Base-by-base conservation (phyloP, 2,797 vertebrate genomes). In the Enteromius argenteus region DNA sequence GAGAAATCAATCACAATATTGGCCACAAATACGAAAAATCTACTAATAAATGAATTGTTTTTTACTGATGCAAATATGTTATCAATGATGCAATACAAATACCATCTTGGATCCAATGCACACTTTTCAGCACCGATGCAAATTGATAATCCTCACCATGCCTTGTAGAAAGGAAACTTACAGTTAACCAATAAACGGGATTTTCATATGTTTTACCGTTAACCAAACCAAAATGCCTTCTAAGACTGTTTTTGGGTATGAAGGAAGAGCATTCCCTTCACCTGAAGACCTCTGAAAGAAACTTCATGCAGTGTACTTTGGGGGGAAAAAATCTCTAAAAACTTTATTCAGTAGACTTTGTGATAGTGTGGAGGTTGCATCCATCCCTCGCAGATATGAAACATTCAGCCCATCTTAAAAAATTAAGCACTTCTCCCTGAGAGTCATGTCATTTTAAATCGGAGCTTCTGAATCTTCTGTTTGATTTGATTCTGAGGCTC, bases 391-490 rank as follows among this genome's bases (percentile, higher is more conserved):
- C 67, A 71, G 46, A 66, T 49, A 77, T 86, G 21, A 87, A 85
- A 83, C 32, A 85, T 84, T 87, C 23, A 83, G 53, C 19, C 5
- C 32, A 0, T 44, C 58, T 88, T 86, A 77, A 86, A 86, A 86
- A 77, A 80, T 85, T 67, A 80, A 86, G 51, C 32, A 83, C 46
- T 79, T 51, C 53, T 72, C 44, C 44, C 79, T 66, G 37, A 44
- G 53, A 79, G 79, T 19, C 46, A 68, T 27, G 9, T 42, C 46
- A 62, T 84, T 68, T 83, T 78, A 56, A 64, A 80, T 79, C 39
- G 64, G 71, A 85, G 46, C 51, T 51, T 85, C 51, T 74, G 67
- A 71, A 78, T 75, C 21, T 19, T 14, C 62, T 37, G 30, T 19
- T 39, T 83, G 30, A 81, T 79, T 83, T 80, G 21, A 86, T 80